Evolutionary conservation across 2,113 vertebrate genomes (phyloP).

Genomic region (Crotalus horridus): DNA sequence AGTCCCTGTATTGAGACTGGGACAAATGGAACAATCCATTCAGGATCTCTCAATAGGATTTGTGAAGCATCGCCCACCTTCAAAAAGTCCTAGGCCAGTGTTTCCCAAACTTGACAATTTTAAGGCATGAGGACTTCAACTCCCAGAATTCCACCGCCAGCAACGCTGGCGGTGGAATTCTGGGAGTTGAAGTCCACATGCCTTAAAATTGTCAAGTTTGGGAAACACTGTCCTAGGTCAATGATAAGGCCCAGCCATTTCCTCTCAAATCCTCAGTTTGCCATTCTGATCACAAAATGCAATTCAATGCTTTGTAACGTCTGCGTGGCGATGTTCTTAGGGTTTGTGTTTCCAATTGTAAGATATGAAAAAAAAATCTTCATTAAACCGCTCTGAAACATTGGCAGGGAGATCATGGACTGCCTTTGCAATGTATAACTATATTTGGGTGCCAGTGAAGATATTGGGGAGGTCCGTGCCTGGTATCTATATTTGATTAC

Average conservation of each 20-base stretch:
- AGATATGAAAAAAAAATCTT: neutral
- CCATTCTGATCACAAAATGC: neutral
- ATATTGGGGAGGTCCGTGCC: neutral
- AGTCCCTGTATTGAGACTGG: neutral
- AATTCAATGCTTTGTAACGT: neutral
- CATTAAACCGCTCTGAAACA: neutral
- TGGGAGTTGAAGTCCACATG: no score
- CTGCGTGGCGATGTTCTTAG: neutral
- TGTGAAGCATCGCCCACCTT: neutral
- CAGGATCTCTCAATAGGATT: neutral
- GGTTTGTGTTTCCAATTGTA: neutral
- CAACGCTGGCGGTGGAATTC: no score
- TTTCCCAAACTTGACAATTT: no score
- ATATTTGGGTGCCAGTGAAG: neutral
- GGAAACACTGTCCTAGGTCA: no score
- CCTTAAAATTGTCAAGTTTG: no score
- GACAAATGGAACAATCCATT: neutral
- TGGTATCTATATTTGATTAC: neutral
- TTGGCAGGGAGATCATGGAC: neutral
- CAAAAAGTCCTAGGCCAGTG: neutral
- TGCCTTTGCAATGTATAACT: slow-evolving; percentile 1
- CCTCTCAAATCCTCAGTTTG: neutral
- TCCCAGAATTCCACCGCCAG: no score
- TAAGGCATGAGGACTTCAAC: no score
- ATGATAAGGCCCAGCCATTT: neutral